Evolutionary conservation across 2,797 vertebrate genomes (phyloP), one percentile per base, ranked within the genome.

Genomic region (Clarias platycephalus): DNA sequence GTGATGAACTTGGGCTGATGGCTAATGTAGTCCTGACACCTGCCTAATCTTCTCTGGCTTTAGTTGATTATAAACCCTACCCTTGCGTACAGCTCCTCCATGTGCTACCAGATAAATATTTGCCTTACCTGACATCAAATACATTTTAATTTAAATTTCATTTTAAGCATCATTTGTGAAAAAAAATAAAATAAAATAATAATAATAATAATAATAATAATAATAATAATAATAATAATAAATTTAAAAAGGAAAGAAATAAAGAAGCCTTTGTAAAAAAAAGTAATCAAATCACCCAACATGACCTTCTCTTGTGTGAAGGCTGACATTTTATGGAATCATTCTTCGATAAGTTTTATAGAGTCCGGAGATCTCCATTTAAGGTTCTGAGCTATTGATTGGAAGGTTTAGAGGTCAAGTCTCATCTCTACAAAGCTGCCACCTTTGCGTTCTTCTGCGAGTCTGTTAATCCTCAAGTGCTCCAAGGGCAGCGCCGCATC

Each of bases 351-450:
- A 62, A 37, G 16, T 62, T 57, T 76, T 0, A 77, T 13, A 60
- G 16, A 20, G 8, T 12, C 31, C 2, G 28, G 4, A 18, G 16
- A 4, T 58, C 31, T 34, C 9, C 6, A 2, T 55, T 77, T 60
- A 60, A 60, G 76, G 22, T 62, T 49, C 57, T 66, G n/a, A 0
- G 16, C 62, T 66, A 53, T 80, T 66, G 62, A 66, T 53, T 53
- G 78, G 66, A 66, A 49, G 53, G 62, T 40, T 62, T 34, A 78
- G 2, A 78, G 34, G 76, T 78, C 76, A 62, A 40, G 6, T 34
- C 55, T 28, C 77, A 18, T 24, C 77, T 49, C 3, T 31, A 80
- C 26, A 8, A 66, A 66, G 78, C 78, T 66, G 37, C n/a, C 62
- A 80, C 16, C 28, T 80, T 49, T 44, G 60, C 28, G 63, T 31